Evolutionary conservation across 35 echinoderm and acorn worm species (phyloP).

Genomic region (Ophioderma brevispina): DNA sequence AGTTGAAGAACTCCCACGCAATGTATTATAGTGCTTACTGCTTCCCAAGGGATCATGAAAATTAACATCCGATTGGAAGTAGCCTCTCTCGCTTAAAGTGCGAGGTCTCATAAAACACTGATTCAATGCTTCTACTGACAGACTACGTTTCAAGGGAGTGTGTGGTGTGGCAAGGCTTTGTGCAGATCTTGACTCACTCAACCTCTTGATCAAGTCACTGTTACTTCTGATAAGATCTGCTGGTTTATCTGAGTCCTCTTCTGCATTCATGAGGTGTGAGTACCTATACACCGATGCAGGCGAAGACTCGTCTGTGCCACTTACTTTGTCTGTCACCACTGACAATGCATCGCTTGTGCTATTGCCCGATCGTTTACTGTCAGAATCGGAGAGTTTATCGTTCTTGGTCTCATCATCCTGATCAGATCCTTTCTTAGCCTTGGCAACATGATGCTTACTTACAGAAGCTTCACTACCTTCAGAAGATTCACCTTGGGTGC

Average conservation of each 20-base stretch:
- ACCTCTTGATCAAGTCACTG: not conserved
- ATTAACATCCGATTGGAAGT: not conserved
- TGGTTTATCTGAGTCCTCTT: not conserved
- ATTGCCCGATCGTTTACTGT: not conserved
- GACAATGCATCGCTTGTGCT: not conserved
- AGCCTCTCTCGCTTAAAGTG: not conserved
- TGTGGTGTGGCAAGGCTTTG: not conserved
- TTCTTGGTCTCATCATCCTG: not conserved
- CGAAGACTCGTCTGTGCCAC: not conserved
- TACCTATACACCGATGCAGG: not conserved
- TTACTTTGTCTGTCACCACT: too few species aligned
- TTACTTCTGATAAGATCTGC: not conserved
- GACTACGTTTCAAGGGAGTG: not conserved
- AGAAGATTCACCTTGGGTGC: not conserved
- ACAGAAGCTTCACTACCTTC: not conserved
- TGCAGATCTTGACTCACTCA: not conserved
- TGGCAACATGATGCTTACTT: not conserved
- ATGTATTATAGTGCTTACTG: not conserved
- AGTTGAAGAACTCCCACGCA: not conserved
- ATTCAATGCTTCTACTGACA: not conserved
- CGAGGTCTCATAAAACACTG: not conserved
- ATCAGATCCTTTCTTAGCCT: not conserved
- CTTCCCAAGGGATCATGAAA: not conserved
- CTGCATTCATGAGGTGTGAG: not conserved
- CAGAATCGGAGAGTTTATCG: not conserved